These are phyloP conservation scores for Corydoras maculifer DNA, from an alignment of 2,113 vertebrate genomes.

Conservation along the genomic window DNA sequence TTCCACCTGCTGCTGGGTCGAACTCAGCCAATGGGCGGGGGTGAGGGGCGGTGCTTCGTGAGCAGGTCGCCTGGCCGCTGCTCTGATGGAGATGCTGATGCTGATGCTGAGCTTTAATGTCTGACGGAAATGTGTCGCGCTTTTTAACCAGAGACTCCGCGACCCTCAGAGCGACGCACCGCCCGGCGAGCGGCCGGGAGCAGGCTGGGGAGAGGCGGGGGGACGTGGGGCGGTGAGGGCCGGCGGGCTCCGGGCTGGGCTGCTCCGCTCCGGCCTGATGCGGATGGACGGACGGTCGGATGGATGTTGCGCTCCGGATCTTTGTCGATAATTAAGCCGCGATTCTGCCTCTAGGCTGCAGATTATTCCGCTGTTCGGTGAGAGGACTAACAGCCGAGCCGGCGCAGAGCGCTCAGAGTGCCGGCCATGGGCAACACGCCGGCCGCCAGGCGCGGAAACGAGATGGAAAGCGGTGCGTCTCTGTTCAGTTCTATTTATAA, in stretches of 20 bases:
- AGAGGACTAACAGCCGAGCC: too few species aligned
- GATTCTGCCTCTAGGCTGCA: too few species aligned
- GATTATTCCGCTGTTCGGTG: neutral
- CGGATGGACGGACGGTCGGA: slow-evolving; percentile 11
- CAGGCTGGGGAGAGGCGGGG: neutral
- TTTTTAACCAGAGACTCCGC: neutral
- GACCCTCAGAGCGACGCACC: too few species aligned
- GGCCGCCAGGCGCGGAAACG: slow-evolving; percentile 83
- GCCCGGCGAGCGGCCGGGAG: too few species aligned
- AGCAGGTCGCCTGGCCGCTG: slow-evolving; percentile 48
- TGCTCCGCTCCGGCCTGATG: slow-evolving; percentile 8
- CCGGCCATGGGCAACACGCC: slow-evolving; percentile 66
- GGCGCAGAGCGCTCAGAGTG: too few species aligned
- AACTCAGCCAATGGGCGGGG: slow-evolving; percentile 24
- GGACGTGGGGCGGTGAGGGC: slow-evolving; percentile 4
- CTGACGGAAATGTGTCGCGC: too few species aligned
- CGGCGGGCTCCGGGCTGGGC: slow-evolving; percentile 16
- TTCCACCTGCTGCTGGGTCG: slow-evolving; percentile 41
- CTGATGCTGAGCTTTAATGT: neutral
- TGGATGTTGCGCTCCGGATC: slow-evolving; percentile 8
- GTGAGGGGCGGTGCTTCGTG: slow-evolving; percentile 48
- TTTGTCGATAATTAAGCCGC: neutral
- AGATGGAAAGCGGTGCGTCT: slow-evolving; percentile 79
- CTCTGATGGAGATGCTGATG: neutral
- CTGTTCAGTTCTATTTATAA: neutral